These are phyloP conservation scores for Albula goreensis DNA, from an alignment of 2,113 vertebrate genomes.

Conservation along the genomic window DNA sequence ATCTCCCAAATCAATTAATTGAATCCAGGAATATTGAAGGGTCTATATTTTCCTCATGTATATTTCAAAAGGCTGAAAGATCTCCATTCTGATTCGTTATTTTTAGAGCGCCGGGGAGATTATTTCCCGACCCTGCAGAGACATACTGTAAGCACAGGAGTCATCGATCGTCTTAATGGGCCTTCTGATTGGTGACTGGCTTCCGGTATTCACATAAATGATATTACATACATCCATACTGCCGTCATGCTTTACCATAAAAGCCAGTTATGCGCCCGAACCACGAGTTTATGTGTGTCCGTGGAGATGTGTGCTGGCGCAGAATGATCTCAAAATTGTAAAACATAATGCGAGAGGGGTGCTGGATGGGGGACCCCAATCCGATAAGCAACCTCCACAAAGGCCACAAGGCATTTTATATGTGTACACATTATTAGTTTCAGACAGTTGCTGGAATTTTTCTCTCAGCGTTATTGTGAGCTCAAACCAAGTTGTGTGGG, in stretches of 20 bases:
- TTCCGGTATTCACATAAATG: neutral
- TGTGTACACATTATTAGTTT: slow-evolving; percentile 7
- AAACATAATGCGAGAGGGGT: neutral
- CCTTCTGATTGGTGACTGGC: slow-evolving; percentile 10
- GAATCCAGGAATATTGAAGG: neutral
- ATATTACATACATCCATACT: neutral
- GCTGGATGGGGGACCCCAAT: neutral
- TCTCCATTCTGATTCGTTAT: neutral
- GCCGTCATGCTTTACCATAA: too few species aligned
- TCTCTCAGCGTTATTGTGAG: neutral
- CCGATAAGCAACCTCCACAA: slow-evolving; percentile 2
- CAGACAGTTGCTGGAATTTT: neutral
- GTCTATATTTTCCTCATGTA: neutral
- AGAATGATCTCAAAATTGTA: neutral
- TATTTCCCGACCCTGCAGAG: slow-evolving; percentile 16
- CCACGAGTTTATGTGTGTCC: neutral
- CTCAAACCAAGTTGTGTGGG: neutral
- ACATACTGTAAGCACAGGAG: slow-evolving; percentile 23
- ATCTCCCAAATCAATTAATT: neutral
- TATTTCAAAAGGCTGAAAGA: neutral
- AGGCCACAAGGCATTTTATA: neutral
- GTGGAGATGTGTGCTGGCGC: neutral
- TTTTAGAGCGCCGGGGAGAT: neutral
- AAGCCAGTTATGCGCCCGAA: neutral
- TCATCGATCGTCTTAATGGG: slow-evolving; percentile 37